Evolutionary conservation across 2,113 vertebrate genomes (phyloP).

Genomic region (Dromiciops gliroides): DNA sequence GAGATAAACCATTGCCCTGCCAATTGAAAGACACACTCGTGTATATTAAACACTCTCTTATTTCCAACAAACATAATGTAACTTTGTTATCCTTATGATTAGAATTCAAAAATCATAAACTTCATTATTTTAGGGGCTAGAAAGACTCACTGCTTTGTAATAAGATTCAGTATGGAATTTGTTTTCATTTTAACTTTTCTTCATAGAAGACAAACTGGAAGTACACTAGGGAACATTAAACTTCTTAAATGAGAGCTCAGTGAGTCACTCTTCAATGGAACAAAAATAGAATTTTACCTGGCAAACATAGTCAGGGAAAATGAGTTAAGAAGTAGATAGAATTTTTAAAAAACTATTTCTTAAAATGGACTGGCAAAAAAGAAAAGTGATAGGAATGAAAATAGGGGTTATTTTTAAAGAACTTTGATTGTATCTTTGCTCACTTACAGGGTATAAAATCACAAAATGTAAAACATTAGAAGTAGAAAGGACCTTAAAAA

Average conservation of each 20-base stretch:
- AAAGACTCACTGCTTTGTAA: constrained; percentile 51
- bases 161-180: constrained; percentile 70
- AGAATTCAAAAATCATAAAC: not conserved
- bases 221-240: constrained; percentile 53
- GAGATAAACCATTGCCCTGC: not conserved
- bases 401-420: constrained; percentile 23
- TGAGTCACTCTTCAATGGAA: constrained; percentile 72
- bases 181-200: constrained; percentile 57
- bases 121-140: constrained; percentile 32
- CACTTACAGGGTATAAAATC: not conserved
- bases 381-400: constrained; percentile 56
- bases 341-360: not conserved
- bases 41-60: not conserved
- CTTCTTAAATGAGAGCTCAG: constrained; percentile 76
- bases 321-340: constrained; percentile 51
- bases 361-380: constrained; percentile 54
- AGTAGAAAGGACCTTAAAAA: not conserved
- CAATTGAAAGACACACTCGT: not conserved
- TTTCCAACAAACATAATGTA: not conserved
- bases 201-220: constrained; percentile 64
- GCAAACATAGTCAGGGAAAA: constrained; percentile 67
- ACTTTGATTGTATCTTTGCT: constrained; percentile 25
- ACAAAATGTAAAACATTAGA: not conserved
- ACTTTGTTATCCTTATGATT: constrained; percentile 1
- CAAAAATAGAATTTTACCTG: constrained; percentile 78